Evolutionary conservation across 2,888 invertebrate genomes (phyloP).

Genomic region (Ptychoptera albimana): DNA sequence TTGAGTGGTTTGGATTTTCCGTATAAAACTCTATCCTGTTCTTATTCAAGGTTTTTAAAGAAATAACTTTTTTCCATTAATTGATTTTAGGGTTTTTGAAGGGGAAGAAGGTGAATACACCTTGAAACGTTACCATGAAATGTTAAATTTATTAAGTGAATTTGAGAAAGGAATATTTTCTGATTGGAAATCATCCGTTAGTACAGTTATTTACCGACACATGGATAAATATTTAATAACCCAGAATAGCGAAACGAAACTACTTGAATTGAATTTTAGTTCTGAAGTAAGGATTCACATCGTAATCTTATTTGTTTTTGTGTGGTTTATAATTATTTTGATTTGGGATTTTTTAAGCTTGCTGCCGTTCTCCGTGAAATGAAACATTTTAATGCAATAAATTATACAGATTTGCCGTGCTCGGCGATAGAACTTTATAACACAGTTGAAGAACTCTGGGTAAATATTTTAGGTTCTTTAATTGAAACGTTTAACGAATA

Average conservation of each 20-base stretch:
- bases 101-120: slow-evolving; percentile 15
- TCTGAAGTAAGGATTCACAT: slow-evolving; percentile 17
- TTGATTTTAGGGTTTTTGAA: slow-evolving; percentile 23
- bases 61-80: no score
- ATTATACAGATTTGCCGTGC: slow-evolving; percentile 33
- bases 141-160: slow-evolving; percentile 29
- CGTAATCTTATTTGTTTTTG: no score
- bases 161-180: slow-evolving; percentile 34
- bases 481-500: neutral
- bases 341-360: no score
- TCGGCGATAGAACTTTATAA: slow-evolving; percentile 18
- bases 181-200: slow-evolving; percentile 29
- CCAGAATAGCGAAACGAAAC: slow-evolving; percentile 11
- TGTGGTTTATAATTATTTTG: no score
- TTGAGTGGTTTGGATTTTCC: slow-evolving; percentile 43
- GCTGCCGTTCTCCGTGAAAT: slow-evolving; percentile 63
- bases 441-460: slow-evolving; percentile 19
- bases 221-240: slow-evolving; percentile 22
- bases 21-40: slow-evolving; percentile 20
- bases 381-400: slow-evolving; percentile 56
- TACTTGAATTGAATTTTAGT: slow-evolving; percentile 16
- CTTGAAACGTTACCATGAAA: slow-evolving; percentile 27
- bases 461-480: neutral
- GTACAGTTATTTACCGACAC: slow-evolving; percentile 27
- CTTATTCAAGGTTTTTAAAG: slow-evolving; percentile 1